Evolutionary conservation across 2,888 invertebrate genomes (phyloP), one percentile per base, ranked within the genome.

Genomic region (Lithosia quadra): DNA sequence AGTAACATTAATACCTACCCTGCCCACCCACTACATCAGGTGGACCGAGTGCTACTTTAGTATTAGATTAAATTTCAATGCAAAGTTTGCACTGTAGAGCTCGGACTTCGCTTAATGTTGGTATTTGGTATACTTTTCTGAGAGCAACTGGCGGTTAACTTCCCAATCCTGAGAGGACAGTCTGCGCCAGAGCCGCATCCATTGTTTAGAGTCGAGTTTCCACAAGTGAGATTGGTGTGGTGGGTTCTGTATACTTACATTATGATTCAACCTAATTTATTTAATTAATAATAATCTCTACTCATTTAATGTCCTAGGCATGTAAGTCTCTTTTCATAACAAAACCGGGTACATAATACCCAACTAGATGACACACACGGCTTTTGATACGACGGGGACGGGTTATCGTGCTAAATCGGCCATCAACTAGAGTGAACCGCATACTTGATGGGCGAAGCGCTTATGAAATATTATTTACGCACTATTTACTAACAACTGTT

Each of bases 391-490:
- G 33, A 18, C 21, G 18, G 43, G 57, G 74, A 66, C n/a, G 65
- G 66, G 74, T 73, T 69, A 73, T 75, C 73, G 69, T 61, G 33
- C 61, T 65, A 70, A 79, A 78, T 72, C 69, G 66, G 49, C 72
- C 68, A 68, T 71, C 65, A 66, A 68, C 63, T 63, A 69, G 71
- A 71, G 63, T 68, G 53, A 49, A 66, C 63, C 55, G 28, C 58
- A 63, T 69, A 75, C 65, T 75, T 77, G 65, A 72, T 62, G 65
- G 68, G 71, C 69, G 62, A 73, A 69, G 69, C 69, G 72, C 65
- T 75, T 78, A 77, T 75, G 77, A 78, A 79, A 81, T 78, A 82
- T 76, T 78, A 82, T 77, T 70, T 71, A 76, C 75, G 71, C 78
- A 75, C 78, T 80, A 76, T 84, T 82, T 80, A 80, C 76, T 69